Percentiles rank a stretch among this genome's conserved stretches.
Evolutionary conservation across 2,797 vertebrate genomes (phyloP).

Genomic region (Gymnocypris eckloni): DNA sequence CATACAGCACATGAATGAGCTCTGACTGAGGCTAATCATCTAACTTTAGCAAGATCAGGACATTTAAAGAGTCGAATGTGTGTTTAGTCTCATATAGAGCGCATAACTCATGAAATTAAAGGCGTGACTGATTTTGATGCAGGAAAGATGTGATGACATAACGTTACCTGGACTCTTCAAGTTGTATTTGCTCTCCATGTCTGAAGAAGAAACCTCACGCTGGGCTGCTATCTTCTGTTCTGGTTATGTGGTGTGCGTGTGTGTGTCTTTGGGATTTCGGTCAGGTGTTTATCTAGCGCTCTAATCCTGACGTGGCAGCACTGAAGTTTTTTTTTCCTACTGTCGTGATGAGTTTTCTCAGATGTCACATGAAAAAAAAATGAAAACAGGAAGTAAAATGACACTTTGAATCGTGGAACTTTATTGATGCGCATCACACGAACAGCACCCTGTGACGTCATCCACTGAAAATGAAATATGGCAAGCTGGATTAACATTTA

Average conservation of each 20-base stretch:
- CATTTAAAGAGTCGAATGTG: not conserved
- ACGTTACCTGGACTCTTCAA: conserved; percentile 79
- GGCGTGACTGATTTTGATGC: not conserved
- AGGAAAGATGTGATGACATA: conserved; percentile 42
- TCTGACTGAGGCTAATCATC: not conserved
- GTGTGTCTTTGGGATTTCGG: not conserved
- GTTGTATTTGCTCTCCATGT: conserved; percentile 82
- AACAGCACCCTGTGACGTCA: not conserved
- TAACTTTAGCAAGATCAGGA: not conserved
- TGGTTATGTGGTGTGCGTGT: not conserved
- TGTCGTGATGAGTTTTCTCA: conserved; percentile 12
- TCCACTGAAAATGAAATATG: not conserved
- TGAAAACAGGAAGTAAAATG: conserved; percentile 45
- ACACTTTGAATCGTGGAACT: conserved; percentile 18
- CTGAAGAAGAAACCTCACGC: not conserved
- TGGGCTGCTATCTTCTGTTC: not conserved
- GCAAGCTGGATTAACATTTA: not conserved
- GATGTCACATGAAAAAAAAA: conserved; percentile 19
- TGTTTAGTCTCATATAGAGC: not conserved
- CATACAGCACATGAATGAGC: too few relatives aligned
- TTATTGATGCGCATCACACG: not conserved
- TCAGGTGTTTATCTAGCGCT: conserved; percentile 41
- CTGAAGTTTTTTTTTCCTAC: not conserved
- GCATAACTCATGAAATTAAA: not conserved
- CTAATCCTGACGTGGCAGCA: conserved; percentile 36